Evolutionary conservation across 2,797 vertebrate species (phyloP), one percentile per base, ranked within the genome.

Genomic region (Melanogrammus aeglefinus): DNA sequence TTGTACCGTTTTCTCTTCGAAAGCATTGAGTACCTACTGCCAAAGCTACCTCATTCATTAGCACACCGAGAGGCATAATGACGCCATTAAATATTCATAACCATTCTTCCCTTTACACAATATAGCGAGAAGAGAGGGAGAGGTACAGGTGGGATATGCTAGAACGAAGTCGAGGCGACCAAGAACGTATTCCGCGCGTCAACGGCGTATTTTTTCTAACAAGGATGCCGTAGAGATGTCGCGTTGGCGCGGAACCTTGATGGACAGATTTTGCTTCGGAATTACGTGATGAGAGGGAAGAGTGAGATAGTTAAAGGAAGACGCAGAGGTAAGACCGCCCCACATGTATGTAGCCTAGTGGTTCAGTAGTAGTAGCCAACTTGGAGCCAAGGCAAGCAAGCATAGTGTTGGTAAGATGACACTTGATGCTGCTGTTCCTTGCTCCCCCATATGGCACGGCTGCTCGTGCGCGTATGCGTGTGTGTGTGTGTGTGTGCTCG

Each of bases 21-120:
- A 79, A 85, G 86, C 81, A 81, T 72, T 80, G 82, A 82, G 69
- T 29, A 10, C 66, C 88, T 89, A 87, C 87, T 85, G 85, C 92
- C 82, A 91, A 90, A 83, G 91, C 90, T 87, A 70, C 89, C 89
- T 86, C 72, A 89, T 94, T 95, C 93, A 82, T 47, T 85, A 88
- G 84, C 81, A 87, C 93, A 79, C 80, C 92, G 95, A 94, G 88
- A 90, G 90, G 91, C 93, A 98, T 96, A 99, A 98, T 96, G 93
- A 95, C 35, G 0, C 87, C 95, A 96, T 99, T 94, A 99, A 99
- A 96, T 94, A 99, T 99, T 93, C 91, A 99, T 95, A 63, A 91
- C 81, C 88, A 87, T 86, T 90, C 86, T 91, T 89, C 72, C 66
- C 91, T 87, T 81, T 74, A 77, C 82, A 77, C 86, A 76, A 76